phyloP scores from a whole-genome alignment of 2,888 invertebrate genomes.

The Cepaea hortensis region DNA sequence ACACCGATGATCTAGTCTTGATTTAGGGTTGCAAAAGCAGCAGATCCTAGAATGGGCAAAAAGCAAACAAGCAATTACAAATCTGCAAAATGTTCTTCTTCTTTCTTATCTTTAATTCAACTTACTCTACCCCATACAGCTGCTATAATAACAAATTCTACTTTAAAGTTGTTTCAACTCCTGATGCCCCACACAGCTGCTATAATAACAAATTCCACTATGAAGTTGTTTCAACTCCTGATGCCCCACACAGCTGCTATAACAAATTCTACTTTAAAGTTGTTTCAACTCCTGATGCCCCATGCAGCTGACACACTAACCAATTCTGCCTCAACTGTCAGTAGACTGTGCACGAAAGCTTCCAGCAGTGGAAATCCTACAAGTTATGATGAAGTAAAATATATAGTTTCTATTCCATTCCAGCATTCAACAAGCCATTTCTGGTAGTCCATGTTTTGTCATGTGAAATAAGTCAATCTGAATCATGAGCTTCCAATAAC shows the following conservation, averaged over 20 bases:
- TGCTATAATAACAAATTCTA: not conserved
- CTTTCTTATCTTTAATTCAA: not conserved
- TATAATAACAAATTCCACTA: not conserved
- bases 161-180: not conserved
- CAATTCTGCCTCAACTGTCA: no score
- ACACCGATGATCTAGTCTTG: not conserved
- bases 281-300: not conserved
- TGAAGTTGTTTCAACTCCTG: not conserved
- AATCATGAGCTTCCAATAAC: no score
- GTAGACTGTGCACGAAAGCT: no score
- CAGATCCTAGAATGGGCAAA: not conserved
- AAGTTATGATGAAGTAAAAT: no score
- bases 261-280: not conserved
- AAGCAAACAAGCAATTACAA: not conserved
- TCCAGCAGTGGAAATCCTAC: no score
- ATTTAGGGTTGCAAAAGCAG: slow-evolving; percentile 16
- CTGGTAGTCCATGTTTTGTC: no score
- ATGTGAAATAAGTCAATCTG: no score
- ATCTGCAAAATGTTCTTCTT: not conserved
- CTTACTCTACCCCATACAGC: not conserved
- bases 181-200: not conserved
- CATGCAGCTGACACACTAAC: not conserved
- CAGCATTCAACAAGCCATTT: no score
- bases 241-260: not conserved
- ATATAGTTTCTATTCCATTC: no score